These are phyloP conservation scores for Mustela nigripes DNA, from an alignment of 2,113 vertebrate species.

Conservation along the genomic window DNA sequence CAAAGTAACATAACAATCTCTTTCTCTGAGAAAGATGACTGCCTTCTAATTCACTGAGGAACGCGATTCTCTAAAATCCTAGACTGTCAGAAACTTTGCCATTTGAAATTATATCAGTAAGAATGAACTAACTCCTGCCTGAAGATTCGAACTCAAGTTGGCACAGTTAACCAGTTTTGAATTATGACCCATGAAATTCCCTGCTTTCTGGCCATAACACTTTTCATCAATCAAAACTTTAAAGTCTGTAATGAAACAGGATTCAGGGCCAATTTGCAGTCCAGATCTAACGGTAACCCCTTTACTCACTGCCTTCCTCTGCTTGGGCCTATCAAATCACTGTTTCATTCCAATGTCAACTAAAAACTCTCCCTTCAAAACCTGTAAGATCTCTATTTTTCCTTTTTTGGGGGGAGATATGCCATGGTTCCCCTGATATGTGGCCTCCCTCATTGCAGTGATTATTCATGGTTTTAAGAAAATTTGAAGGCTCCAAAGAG, in stretches of 20 bases:
- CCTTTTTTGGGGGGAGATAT: background rate
- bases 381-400: background rate
- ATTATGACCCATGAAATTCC: background rate
- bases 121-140: background rate
- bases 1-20: background rate
- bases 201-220: background rate
- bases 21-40: background rate
- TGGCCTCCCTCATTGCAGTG: background rate
- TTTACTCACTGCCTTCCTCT: background rate
- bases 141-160: background rate
- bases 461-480: background rate
- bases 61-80: background rate
- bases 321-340: background rate
- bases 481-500: background rate
- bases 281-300: background rate
- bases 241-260: background rate
- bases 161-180: background rate
- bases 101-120: background rate
- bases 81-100: background rate
- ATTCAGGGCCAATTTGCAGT: background rate
- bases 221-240: background rate
- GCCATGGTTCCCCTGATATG: background rate
- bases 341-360: background rate
- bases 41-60: background rate
- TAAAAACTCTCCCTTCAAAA: background rate